Percentiles rank a stretch among this genome's conserved stretches.
Evolutionary conservation across 1,140 invertebrate genomes (phyloP).

Genomic region (Drepana arcuata): DNA sequence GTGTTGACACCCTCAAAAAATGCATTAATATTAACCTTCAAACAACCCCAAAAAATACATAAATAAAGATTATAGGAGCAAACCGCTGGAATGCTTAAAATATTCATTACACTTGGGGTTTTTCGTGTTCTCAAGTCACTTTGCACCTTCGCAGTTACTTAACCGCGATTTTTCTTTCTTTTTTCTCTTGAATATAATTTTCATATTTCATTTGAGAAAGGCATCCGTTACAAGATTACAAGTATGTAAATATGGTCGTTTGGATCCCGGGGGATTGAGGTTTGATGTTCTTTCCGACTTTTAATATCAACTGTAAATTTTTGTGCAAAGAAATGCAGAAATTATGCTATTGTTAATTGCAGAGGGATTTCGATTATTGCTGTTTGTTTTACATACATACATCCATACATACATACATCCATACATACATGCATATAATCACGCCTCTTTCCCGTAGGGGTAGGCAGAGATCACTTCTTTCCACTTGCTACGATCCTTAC

Average conservation of each 20-base stretch:
- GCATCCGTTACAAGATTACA: no score
- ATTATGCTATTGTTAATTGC: no score
- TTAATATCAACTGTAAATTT: no score
- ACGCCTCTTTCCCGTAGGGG: no score
- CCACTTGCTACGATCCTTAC: no score
- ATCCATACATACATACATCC: no score
- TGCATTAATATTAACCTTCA: constrained; percentile 14
- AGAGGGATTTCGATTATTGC: no score
- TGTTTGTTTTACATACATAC: no score
- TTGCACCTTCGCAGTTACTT: constrained; percentile 8
- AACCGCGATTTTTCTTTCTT: constrained; percentile 6
- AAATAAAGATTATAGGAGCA: constrained; percentile 14
- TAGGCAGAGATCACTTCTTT: no score
- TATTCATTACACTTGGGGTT: constrained; percentile 13
- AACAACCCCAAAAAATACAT: constrained; percentile 10
- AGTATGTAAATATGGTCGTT: constrained; percentile 9
- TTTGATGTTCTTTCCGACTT: constrained; percentile 1
- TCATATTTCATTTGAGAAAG: constrained; percentile 13
- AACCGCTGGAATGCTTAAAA: constrained; percentile 11
- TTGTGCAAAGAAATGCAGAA: no score
- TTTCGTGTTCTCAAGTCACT: constrained; percentile 11
- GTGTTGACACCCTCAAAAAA: no score
- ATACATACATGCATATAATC: no score
- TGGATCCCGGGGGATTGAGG: constrained; percentile 4
- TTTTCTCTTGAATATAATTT: constrained; percentile 12